Base-by-base conservation (phyloP, 2,113 vertebrate species). In the Oncorhynchus nerka region DNA sequence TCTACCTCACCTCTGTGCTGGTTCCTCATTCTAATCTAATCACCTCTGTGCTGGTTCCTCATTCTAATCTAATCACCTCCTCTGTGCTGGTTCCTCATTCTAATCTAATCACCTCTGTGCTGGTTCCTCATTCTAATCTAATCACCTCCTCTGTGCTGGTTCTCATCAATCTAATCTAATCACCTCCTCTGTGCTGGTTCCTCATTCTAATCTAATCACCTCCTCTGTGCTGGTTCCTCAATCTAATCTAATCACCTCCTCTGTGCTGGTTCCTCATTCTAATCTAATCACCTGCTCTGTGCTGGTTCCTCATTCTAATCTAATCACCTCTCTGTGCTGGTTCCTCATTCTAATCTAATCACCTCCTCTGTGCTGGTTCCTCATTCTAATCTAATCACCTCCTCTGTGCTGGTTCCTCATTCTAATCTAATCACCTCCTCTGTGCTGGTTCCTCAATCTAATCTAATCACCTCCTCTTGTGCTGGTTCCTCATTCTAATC, bases 351-450 rank as follows among this genome's bases (percentile, higher is more conserved):
- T 30, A 30, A 30, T 39, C 34, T 39, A 39, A 45, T 45, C 39
- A 45, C 39, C 39, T 45, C 39, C 83, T 75, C 73, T 45, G 39
- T 71, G 67, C 81, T 70, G 82, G 79, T 71, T 85, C 39, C 39
- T 45, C 8, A 45, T 3, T 39, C 34, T 39, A 39, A 39, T 45
- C 39, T 45, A 45, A 45, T 45, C 39, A 45, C 2, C 1, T 39
- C 39, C 39, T 3, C 39, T 45, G 8, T 71, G 67, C 81, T 70
- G 82, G 80, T 74, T 85, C 39, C 39, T 45, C 39, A 45, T 11
- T 39, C 34, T 39, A 39, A 39, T 45, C 39, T 11, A 45, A 45
- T 45, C 39, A 45, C 2, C 39, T 45, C 39, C 39, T 39, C 39
- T 39, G 39, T 71, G 67, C 81, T 70, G 82, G 80, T 74, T 84